Conservation (phyloP, 2,888 invertebrate genomes). For the Eupithecia tripunctaria region DNA sequence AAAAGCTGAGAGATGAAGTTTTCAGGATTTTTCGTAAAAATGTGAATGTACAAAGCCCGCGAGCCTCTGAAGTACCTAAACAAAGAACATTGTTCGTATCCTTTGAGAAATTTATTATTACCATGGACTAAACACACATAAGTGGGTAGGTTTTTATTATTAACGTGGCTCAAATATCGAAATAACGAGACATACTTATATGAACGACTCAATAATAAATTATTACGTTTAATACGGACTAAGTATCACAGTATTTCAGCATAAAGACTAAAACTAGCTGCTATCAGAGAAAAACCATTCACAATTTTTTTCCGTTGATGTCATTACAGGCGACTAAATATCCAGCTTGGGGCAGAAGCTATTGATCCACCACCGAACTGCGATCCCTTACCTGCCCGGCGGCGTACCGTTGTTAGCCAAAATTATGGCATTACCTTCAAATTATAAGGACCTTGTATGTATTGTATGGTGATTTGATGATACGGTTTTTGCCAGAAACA, state of each 20-base stretch:
- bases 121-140: background rate
- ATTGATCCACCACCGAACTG: too few species aligned
- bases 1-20: slow-evolving; percentile 17
- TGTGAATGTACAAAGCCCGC: slow-evolving; percentile 23
- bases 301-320: too few species aligned
- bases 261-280: background rate
- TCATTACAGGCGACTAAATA: too few species aligned
- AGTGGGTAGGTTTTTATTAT: background rate
- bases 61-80: slow-evolving; percentile 25
- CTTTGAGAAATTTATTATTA: slow-evolving; percentile 23
- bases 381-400: too few species aligned
- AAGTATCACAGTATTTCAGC: too few species aligned
- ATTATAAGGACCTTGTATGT: background rate
- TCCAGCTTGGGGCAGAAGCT: too few species aligned
- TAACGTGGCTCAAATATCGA: background rate
- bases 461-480: background rate
- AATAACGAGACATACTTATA: background rate
- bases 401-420: too few species aligned
- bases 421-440: background rate
- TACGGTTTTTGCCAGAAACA: background rate
- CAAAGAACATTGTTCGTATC: slow-evolving; percentile 37
- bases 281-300: background rate
- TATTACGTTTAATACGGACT: background rate
- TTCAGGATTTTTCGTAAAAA: slow-evolving; percentile 23
- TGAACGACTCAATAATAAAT: background rate